Percentiles rank a stretch among this genome's conserved stretches.
Evolutionary conservation across 2,113 vertebrate genomes (phyloP).

Genomic region (Fukomys damarensis): DNA sequence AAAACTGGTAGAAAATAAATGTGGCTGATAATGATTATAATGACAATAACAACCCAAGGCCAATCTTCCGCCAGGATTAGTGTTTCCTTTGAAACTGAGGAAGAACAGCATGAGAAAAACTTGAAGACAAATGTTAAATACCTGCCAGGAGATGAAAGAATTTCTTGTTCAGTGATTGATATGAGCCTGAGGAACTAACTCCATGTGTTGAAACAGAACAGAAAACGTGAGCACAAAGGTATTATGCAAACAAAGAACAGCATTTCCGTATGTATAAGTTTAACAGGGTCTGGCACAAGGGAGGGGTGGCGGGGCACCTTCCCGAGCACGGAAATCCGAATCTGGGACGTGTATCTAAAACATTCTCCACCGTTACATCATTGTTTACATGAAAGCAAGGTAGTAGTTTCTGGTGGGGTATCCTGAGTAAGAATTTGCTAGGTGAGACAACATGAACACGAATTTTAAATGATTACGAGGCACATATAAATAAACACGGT

Average conservation of each 20-base stretch:
- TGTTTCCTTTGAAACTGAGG: constrained; percentile 68
- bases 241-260: constrained; percentile 43
- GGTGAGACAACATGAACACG: constrained; percentile 63
- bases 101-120: constrained; percentile 48
- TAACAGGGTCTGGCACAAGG: constrained; percentile 33
- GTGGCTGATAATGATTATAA: not conserved
- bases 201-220: constrained; percentile 75
- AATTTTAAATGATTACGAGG: constrained; percentile 75
- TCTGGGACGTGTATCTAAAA: constrained; percentile 60
- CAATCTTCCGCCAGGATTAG: constrained; percentile 41
- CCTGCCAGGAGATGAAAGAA: constrained; percentile 76
- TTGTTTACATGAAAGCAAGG: constrained; percentile 67
- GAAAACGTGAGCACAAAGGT: constrained; percentile 72
- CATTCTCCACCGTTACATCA: constrained; percentile 62
- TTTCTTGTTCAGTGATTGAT: constrained; percentile 71
- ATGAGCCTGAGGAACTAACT: constrained; percentile 57
- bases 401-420: constrained; percentile 65
- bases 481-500: constrained; percentile 65
- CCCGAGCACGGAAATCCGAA: not conserved
- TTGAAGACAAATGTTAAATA: constrained; percentile 78
- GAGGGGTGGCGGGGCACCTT: not conserved
- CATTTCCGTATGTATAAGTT: constrained; percentile 17
- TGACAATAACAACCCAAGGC: constrained; percentile 38
- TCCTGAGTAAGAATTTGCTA: constrained; percentile 55
- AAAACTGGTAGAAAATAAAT: constrained; percentile 57